These are phyloP conservation scores for Campylorhamphus procurvoides DNA, from an alignment of 2,113 vertebrate genomes.

Conservation along the genomic window DNA sequence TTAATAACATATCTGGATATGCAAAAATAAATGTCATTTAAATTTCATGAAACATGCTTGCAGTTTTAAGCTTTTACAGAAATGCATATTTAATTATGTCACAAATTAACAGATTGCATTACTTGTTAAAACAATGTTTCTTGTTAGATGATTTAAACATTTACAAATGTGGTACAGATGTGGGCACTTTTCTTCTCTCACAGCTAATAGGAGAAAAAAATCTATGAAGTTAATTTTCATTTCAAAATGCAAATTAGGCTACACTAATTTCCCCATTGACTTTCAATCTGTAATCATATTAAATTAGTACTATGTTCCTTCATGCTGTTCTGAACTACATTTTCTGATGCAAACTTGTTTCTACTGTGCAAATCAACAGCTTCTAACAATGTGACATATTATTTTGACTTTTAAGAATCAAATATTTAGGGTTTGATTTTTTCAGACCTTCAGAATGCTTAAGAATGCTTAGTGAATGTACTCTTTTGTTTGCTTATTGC, in stretches of 20 bases:
- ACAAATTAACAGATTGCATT: constrained; percentile 68
- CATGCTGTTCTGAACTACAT: constrained; percentile 17
- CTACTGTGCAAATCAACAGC: constrained; percentile 28
- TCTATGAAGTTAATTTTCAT: constrained; percentile 60
- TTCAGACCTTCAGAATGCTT: neutral
- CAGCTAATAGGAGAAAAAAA: constrained; percentile 57
- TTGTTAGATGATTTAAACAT: constrained; percentile 53
- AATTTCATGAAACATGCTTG: constrained; percentile 60
- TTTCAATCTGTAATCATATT: constrained; percentile 59
- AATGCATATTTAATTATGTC: constrained; percentile 64
- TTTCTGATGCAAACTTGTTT: constrained; percentile 51
- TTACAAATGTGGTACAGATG: constrained; percentile 45
- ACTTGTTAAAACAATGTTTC: constrained; percentile 58
- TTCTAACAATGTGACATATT: constrained; percentile 21
- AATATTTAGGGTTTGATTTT: neutral
- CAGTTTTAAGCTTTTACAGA: constrained; percentile 45
- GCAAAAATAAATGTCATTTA: constrained; percentile 61
- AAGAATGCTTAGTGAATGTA: neutral
- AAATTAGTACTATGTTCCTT: constrained; percentile 39
- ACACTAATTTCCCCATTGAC: constrained; percentile 25
- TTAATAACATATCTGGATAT: constrained; percentile 57
- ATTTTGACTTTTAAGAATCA: constrained; percentile 42
- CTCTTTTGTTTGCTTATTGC: neutral
- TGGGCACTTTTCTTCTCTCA: constrained; percentile 49
- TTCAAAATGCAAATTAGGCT: constrained; percentile 66